Base-by-base conservation (phyloP, 2,888 invertebrate genomes). In the Resseliella maxima region DNA sequence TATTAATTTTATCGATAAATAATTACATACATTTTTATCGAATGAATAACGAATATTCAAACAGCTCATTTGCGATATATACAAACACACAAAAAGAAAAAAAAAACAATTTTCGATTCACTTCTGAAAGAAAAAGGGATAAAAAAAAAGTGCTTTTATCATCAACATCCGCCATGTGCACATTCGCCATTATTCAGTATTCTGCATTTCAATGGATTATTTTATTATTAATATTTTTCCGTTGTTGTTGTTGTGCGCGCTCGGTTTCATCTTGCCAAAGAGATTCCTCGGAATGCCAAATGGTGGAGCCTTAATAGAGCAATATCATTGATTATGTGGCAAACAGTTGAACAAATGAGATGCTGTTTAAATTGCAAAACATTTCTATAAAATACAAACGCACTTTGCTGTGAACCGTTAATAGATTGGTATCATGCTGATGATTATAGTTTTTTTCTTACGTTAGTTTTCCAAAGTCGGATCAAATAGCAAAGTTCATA, bases 1-100 rank as follows among this genome's bases (percentile, higher is more conserved):
- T 59, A 59, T 59, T 24, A 59, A 59, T 27, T 59, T 59, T 59
- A 59, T 59, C 59, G 59, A 59, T 59, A 59, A 59, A 59, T 59
- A 27, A 59, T 27, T 59, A 59, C 27, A 27, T 15, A 27, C 59
- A 59, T 59, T 59, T n/a, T 41, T 27, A 24, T 59, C 27, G 59
- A 27, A 24, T 59, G 59, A 59, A 59, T 27, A 59, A n/a, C 59
- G 27, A 59, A 59, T 27, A 59, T 59, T 59, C 59, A 59, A 8
- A 24, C 59, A 2, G 41, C 12, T 41, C 41, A 41, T 12, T n/a
- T n/a, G n/a, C n/a, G n/a, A n/a, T n/a, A n/a, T n/a, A n/a, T n/a
- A n/a, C n/a, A n/a, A 41, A 12, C 41, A 41, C 12, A 5, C 6
- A 12, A 41, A 50, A 6, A 18, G 15, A 50, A 21, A 50, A 18